Conservation (phyloP, 2,888 invertebrate species). For the Diogma glabrata region DNA sequence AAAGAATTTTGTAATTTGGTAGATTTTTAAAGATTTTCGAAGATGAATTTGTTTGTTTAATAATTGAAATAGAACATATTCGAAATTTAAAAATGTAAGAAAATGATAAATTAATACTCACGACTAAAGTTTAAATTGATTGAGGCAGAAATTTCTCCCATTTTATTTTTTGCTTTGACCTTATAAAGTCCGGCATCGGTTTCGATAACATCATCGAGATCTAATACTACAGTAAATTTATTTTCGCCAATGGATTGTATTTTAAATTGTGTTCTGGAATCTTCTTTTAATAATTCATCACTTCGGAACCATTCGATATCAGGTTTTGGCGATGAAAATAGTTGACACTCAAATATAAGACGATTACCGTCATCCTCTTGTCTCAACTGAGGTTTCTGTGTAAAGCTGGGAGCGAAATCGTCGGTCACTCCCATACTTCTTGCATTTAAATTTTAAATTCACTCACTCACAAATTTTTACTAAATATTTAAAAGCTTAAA, state of each 20-base stretch:
- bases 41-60: too few relatives aligned
- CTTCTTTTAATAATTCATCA: constrained; percentile 72
- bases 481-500: too few relatives aligned
- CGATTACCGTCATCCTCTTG: constrained; percentile 95
- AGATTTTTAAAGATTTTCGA: constrained; percentile 1
- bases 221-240: constrained; percentile 83
- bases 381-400: constrained; percentile 91
- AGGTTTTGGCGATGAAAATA: constrained; percentile 76
- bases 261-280: constrained; percentile 77
- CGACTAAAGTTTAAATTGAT: constrained; percentile 97
- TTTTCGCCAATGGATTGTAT: constrained; percentile 74
- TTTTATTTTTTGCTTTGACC: constrained; percentile 92
- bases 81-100: neutral
- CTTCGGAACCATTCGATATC: constrained; percentile 88
- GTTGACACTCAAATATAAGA: constrained; percentile 87
- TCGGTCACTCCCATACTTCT: constrained; percentile 44
- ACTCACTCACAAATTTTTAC: constrained; percentile 6
- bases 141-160: constrained; percentile 94
- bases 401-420: constrained; percentile 96
- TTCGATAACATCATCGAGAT: constrained; percentile 92
- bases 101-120: constrained; percentile 46
- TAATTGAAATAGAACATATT: neutral
- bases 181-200: constrained; percentile 92
- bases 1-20: neutral
- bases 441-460: constrained; percentile 7